phyloP scores from a whole-genome alignment of 2,797 vertebrate species.

The Galagoides demidoff region DNA sequence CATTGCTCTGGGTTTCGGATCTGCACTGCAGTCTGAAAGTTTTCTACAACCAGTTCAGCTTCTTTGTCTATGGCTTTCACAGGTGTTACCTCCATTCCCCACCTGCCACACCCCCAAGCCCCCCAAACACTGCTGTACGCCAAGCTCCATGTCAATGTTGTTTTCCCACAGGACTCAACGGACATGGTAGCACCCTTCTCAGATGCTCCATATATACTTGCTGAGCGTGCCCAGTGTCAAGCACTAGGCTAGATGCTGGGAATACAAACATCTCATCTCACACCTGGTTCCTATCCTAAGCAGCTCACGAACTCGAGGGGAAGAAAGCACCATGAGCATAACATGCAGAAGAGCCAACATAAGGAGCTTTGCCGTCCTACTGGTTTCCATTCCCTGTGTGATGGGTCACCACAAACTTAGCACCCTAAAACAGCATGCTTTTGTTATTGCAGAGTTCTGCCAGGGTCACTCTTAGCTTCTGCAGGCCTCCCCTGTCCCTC shows the following conservation, averaged over 20 bases:
- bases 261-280: neutral
- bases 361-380: neutral
- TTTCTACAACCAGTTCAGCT: neutral
- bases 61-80: neutral
- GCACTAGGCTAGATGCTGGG: neutral
- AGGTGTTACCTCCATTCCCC: neutral
- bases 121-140: neutral
- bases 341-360: neutral
- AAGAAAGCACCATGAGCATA: neutral
- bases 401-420: neutral
- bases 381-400: neutral
- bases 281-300: neutral
- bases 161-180: neutral
- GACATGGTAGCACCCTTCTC: neutral
- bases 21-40: neutral
- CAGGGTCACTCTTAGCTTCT: neutral
- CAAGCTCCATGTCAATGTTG: neutral
- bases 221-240: neutral
- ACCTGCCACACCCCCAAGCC: rapidly evolving
- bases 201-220: neutral
- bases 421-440: neutral
- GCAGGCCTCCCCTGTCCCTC: neutral
- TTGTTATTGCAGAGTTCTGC: neutral
- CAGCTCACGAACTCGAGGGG: neutral
- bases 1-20: neutral